These are phyloP conservation scores for Lamproptera curius DNA, from an alignment of 2,888 invertebrate genomes.

Conservation along the genomic window DNA sequence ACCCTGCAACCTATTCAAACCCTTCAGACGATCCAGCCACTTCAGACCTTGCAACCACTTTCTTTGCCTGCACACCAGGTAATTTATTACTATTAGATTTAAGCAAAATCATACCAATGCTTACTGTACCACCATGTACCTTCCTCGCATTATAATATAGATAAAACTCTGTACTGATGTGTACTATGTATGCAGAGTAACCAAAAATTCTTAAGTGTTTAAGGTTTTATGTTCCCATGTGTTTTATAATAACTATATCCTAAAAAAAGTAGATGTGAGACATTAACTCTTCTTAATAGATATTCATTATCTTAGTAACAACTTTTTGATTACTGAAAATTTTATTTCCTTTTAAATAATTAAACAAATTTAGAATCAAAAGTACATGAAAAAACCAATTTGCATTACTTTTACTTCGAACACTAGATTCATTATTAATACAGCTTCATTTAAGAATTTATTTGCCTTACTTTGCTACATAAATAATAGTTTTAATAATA, in stretches of 20 bases:
- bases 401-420: conserved; percentile 6
- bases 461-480: neutral
- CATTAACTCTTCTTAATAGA: too few species aligned
- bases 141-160: conserved; percentile 4
- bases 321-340: too few species aligned
- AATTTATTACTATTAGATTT: conserved; percentile 66
- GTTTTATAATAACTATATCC: neutral
- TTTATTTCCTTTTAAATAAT: too few species aligned
- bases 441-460: neutral
- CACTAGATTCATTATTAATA: neutral
- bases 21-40: conserved; percentile 37
- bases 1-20: conserved; percentile 25
- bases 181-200: conserved; percentile 12
- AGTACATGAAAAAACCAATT: too few species aligned
- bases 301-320: too few species aligned
- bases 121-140: conserved; percentile 2
- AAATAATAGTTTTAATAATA: neutral
- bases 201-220: neutral
- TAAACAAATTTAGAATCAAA: too few species aligned
- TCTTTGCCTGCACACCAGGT: conserved; percentile 67
- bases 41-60: conserved; percentile 55
- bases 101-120: conserved; percentile 2
- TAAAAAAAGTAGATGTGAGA: neutral
- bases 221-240: neutral
- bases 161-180: conserved; percentile 6